A percentile compares a stretch with the other conserved stretches of the same genome.
These are phyloP conservation scores for Drosophila sturtevanti DNA, from an alignment of 1,140 invertebrate genomes.

Conservation along the genomic window DNA sequence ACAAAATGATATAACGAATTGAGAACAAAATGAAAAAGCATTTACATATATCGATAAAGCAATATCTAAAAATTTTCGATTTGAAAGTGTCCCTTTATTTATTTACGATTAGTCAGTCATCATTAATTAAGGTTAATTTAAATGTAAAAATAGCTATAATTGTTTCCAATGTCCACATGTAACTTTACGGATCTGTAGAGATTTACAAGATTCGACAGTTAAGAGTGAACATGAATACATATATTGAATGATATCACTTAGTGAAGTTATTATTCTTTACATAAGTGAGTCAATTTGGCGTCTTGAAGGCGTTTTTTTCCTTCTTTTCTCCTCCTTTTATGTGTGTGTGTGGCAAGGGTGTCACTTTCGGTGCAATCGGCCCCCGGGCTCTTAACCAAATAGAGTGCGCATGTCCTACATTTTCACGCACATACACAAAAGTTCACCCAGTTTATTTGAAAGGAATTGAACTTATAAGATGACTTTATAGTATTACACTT, in stretches of 20 bases:
- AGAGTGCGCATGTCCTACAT: slow-evolving; percentile 73
- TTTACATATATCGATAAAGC: too few species aligned
- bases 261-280: slow-evolving; percentile 42
- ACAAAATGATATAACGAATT: too few species aligned
- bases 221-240: neutral
- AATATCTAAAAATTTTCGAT: too few species aligned
- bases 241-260: neutral
- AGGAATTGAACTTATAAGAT: neutral
- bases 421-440: slow-evolving; percentile 12
- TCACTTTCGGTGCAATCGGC: slow-evolving; percentile 46
- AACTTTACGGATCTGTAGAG: slow-evolving; percentile 1
- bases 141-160: slow-evolving; percentile 30
- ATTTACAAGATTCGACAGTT: neutral
- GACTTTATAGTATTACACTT: neutral
- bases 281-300: slow-evolving; percentile 44
- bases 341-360: slow-evolving; percentile 8
- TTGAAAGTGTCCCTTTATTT: neutral
- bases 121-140: slow-evolving; percentile 40
- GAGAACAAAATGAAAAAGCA: too few species aligned
- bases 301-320: slow-evolving; percentile 2
- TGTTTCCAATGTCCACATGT: slow-evolving; percentile 7
- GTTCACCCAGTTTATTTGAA: slow-evolving; percentile 8
- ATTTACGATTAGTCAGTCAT: slow-evolving; percentile 26
- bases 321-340: neutral
- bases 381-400: slow-evolving; percentile 53